These are phyloP conservation scores for Hapalemur alaotrensis DNA, from an alignment of 2,797 vertebrate species.

Conservation along the genomic window DNA sequence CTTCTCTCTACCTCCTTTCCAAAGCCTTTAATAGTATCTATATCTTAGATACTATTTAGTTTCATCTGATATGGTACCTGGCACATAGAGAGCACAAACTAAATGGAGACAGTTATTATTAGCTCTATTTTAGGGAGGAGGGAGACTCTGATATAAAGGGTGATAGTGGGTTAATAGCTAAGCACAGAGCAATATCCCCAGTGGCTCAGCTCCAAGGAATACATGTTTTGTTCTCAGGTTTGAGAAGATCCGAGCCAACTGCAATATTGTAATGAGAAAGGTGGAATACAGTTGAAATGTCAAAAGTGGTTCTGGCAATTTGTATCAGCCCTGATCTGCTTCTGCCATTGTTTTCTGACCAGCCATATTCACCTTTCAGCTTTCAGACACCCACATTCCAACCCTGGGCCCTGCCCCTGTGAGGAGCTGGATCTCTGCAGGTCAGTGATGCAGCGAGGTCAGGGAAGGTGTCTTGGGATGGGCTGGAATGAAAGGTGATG, in stretches of 20 bases:
- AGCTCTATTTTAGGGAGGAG: neutral
- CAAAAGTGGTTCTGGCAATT: neutral
- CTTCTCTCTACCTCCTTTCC: neutral
- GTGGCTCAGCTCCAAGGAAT: neutral
- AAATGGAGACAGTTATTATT: neutral
- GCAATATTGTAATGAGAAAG: neutral
- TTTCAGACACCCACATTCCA: neutral
- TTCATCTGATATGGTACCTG: neutral
- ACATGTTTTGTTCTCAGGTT: neutral
- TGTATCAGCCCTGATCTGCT: neutral
- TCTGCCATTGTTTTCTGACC: neutral
- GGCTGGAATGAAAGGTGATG: neutral
- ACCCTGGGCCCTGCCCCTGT: neutral
- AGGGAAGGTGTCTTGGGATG: neutral
- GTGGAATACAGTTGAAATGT: neutral
- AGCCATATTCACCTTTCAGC: rapidly evolving
- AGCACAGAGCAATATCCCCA: neutral
- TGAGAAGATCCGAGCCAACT: neutral
- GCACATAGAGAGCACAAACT: neutral
- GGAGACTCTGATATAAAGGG: neutral
- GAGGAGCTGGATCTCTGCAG: neutral
- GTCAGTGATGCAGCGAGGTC: neutral
- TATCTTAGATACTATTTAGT: neutral
- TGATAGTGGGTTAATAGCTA: neutral
- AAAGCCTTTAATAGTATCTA: neutral